Conservation (phyloP, 2,113 vertebrate species). For the Sphaerodactylus townsendi region DNA sequence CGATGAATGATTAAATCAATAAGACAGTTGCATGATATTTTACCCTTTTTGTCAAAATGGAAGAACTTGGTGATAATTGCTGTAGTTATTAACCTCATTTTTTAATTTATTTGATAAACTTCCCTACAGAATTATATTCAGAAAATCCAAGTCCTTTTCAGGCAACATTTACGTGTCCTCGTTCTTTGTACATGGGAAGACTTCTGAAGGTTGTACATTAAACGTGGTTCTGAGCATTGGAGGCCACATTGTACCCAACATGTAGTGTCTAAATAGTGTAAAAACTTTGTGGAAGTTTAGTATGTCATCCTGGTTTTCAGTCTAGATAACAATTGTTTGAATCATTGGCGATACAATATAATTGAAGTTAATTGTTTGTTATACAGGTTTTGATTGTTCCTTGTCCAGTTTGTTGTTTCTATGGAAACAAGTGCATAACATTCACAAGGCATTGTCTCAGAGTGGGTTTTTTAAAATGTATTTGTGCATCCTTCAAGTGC, state of each 20-base stretch:
- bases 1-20: not conserved
- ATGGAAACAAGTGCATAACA: not conserved
- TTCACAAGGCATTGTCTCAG: not conserved
- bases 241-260: not conserved
- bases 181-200: not conserved
- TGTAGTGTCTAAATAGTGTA: not conserved
- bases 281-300: not conserved
- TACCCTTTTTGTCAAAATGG: not conserved
- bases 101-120: not conserved
- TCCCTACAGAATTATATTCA: not conserved
- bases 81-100: not conserved
- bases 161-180: not conserved
- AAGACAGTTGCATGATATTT: not conserved
- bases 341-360: not conserved
- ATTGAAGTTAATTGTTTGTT: too few relatives aligned
- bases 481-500: not conserved
- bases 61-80: not conserved
- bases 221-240: not conserved
- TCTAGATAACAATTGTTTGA: not conserved
- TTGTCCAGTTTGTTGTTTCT: not conserved
- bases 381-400: not conserved
- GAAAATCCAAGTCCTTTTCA: not conserved
- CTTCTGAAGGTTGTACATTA: not conserved
- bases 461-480: not conserved
- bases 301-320: not conserved